Base-by-base conservation (phyloP, 2,888 invertebrate genomes). In the Agriopis leucophaearia region DNA sequence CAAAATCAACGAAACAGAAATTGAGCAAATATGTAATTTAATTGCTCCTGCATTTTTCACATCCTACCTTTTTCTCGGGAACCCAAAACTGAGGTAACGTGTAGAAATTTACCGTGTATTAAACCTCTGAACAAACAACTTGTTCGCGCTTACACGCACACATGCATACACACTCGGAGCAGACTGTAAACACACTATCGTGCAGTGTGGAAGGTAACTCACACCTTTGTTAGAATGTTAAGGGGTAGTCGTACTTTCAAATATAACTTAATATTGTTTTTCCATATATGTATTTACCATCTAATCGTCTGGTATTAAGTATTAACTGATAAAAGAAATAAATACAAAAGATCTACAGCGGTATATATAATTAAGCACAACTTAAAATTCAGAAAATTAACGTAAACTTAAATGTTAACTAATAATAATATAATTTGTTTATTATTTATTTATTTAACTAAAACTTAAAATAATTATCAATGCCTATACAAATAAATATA, bases 51-150 rank as follows among this genome's bases (percentile, higher is more conserved):
- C 68, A 82, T 76, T 71, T 71, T 64, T 63, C 85, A 79, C 56
- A 69, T 78, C 67, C 85, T 8, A 38, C 81, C 52, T 74, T 89
- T 66, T 85, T 5, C 81, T 8, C n/a, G 15, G 13, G 56, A 66
- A 64, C 69, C 83, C 84, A 71, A 27, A 45, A 40, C 78, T 69
- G 89, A 89, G 91, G 90, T 91, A 92, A 90, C 92, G 89, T 86
- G 89, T 88, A 92, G 92, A 92, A 92, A 92, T 91, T 90, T 88
- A 88, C 91, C 86, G 90, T 83, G 92, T 89, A 93, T 93, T 93
- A 94, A 93, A 94, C 92, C 92, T 94, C 86, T 91, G 93, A 93
- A 83, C 93, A 94, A 94, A 93, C 93, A 93, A 92, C 88, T 92
- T 93, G 93, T 92, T 92, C 90, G 86, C 92, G 91, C 91, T 88